Conservation (phyloP, 1,140 invertebrate species). For the Lucilia cuprina region DNA sequence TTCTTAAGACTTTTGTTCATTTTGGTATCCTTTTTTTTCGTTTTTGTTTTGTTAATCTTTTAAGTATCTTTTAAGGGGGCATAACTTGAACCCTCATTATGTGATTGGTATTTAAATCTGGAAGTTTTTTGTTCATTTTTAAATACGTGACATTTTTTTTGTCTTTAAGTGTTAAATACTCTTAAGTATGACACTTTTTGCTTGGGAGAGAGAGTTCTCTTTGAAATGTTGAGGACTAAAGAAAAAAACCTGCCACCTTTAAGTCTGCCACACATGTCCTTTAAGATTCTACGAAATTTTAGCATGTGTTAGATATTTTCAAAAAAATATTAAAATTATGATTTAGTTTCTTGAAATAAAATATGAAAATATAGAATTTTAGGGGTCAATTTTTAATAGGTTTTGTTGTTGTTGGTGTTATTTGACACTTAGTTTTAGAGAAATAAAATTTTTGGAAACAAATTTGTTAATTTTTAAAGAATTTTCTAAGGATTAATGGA, state of each 20-base stretch:
- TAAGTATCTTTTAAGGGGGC: background rate
- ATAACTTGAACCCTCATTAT: background rate
- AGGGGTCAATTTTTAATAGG: background rate
- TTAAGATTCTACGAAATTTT: background rate
- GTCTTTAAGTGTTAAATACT: background rate
- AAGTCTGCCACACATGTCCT: background rate
- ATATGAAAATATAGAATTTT: background rate
- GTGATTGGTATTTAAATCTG: too few relatives aligned
- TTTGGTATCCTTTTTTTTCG: background rate
- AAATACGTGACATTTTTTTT: background rate
- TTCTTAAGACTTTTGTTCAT: too few relatives aligned
- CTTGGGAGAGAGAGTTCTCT: background rate
- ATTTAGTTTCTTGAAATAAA: background rate
- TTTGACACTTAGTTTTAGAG: background rate
- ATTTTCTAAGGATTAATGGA: too few relatives aligned
- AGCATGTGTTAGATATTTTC: background rate
- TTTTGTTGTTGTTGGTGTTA: background rate
- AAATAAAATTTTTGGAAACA: background rate
- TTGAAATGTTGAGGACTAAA: background rate
- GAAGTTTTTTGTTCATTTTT: background rate
- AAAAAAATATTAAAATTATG: background rate
- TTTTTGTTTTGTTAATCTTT: background rate
- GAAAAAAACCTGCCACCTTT: background rate
- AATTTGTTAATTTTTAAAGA: background rate
- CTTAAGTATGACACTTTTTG: background rate